Base-by-base conservation (phyloP, 2,797 vertebrate species). In the Acrossocheilus fasciatus region DNA sequence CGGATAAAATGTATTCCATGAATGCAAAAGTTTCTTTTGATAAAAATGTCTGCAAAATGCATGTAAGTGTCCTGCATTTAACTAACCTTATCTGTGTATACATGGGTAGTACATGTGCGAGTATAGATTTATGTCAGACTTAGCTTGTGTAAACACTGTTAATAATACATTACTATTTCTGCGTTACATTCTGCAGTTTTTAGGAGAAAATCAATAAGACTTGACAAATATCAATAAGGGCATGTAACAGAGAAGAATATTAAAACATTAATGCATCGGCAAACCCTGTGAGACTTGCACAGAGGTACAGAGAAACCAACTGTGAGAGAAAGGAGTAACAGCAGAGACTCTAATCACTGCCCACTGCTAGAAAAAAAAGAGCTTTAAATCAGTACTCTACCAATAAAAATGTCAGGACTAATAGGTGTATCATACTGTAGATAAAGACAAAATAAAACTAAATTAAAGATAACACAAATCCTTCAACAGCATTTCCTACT, bases 381-480 rank as follows among this genome's bases (percentile, higher is more conserved):
- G 0, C 2, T 45, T 7, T 62, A 64, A 79, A 79, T 64, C 8
- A 43, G 52, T 9, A 9, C 52, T 59, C 36, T 39, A 26, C n/a
- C 39, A 62, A 45, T 78, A 45, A 64, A 80, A 80, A 64, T 45
- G 39, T 15, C 15, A 64, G 14, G 15, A 64, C 23, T 66, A 45
- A 80, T 30, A 11, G 4, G 23, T 41, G 20, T 26, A 41, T 64
- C 23, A 64, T 62, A 26, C 15, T 18, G 36, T 43, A 80, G 39
- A 80, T 30, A 45, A 26, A 80, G n/a, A 43, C 15, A 78, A 59
- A 41, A 59, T 1, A 26, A 62, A 62, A 30, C 7, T 1, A n/a
- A 72, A 79, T 20, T n/a, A 77, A 78, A 41, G 34, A 78, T 39
- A 78, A n/a, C 18, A 76, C 30, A 54, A 76, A 76, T 76, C 9